These are phyloP conservation scores for Gnatocerus cornutus DNA, from an alignment of 2,888 invertebrate species.

Conservation along the genomic window DNA sequence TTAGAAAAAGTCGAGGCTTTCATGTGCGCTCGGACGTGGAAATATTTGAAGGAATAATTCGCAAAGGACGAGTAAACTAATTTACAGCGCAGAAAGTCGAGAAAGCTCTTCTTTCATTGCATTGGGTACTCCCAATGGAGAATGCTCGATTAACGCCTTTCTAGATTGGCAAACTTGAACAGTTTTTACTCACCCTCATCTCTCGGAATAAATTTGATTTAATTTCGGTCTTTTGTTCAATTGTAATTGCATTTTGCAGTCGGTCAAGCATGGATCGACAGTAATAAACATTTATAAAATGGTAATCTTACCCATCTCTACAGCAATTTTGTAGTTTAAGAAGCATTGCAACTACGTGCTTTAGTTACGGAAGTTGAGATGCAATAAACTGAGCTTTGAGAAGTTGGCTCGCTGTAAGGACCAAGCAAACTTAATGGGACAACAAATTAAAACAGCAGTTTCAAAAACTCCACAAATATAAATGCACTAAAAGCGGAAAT, in stretches of 20 bases:
- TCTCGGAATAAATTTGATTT: conserved; percentile 14
- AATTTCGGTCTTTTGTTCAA: not conserved
- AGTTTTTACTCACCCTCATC: not conserved
- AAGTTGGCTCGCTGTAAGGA: no score
- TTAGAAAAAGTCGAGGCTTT: conserved; percentile 10
- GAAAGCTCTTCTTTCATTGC: conserved; percentile 21
- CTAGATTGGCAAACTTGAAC: conserved; percentile 28
- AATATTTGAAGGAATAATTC: conserved; percentile 25
- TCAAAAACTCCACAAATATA: no score
- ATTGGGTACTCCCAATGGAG: conserved; percentile 11
- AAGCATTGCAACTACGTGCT: no score
- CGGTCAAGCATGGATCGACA: not conserved
- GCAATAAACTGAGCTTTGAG: no score
- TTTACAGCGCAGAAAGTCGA: conserved; percentile 24
- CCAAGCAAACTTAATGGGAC: no score
- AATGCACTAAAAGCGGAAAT: no score
- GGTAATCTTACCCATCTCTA: not conserved
- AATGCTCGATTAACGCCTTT: conserved; percentile 15
- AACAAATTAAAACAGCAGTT: no score
- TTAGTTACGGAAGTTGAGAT: no score
- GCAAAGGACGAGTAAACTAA: conserved; percentile 19
- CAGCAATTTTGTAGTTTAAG: no score
- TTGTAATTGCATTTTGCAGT: conserved; percentile 8
- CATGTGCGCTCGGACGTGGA: not conserved
- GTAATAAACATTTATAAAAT: not conserved